Evolutionary conservation across 2,888 invertebrate genomes (phyloP).

Genomic region (Cephus sareptanus): DNA sequence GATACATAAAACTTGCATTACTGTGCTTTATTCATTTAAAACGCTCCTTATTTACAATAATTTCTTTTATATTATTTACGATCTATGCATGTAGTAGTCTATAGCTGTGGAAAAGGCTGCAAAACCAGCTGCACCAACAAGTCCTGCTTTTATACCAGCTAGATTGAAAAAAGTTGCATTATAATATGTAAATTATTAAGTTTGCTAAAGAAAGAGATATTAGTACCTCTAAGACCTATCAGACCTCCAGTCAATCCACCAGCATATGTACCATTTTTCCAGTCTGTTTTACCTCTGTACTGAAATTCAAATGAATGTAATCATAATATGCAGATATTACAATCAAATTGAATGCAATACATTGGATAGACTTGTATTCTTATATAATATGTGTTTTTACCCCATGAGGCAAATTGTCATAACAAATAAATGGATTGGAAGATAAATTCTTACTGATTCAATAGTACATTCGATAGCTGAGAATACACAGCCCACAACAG

Average conservation of each 20-base stretch:
- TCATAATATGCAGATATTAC: background rate
- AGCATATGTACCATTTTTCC: conserved; percentile 96
- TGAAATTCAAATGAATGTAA: conserved; percentile 46
- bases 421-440: background rate
- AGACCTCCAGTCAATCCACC: conserved; percentile 95
- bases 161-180: background rate
- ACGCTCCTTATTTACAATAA: conserved; percentile 23
- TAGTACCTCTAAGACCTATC: conserved; percentile 82
- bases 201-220: conserved; percentile 6
- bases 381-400: background rate
- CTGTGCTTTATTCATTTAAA: too few relatives aligned
- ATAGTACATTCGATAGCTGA: conserved; percentile 94
- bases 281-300: conserved; percentile 92
- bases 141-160: conserved; percentile 94
- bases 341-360: conserved; percentile 8
- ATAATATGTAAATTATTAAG: background rate
- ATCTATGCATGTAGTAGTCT: conserved; percentile 90
- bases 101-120: conserved; percentile 97
- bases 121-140: conserved; percentile 96
- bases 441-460: conserved; percentile 79
- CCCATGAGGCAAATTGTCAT: background rate
- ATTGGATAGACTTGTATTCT: conserved; percentile 5
- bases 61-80: conserved; percentile 20
- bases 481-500: conserved; percentile 93
- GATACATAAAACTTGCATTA: background rate